Evolutionary conservation across 2,888 invertebrate genomes (phyloP), one percentile per base, ranked within the genome.

Genomic region (Calameuta filiformis): DNA sequence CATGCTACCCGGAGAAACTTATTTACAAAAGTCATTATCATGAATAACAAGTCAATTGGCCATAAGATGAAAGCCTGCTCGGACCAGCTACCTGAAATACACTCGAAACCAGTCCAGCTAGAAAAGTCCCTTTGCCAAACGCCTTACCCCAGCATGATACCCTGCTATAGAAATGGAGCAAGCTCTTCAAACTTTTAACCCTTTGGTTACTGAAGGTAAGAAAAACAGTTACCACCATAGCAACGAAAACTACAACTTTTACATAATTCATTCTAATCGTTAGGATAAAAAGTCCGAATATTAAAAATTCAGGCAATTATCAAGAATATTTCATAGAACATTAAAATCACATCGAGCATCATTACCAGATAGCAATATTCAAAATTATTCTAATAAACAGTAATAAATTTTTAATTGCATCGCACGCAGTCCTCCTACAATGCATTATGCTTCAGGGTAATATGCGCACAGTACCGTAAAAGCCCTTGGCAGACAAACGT

Each of bases 81-180:
- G 68, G 35, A 68, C 23, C 69, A 71, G 37, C 35, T 69, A 73
- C n/a, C 68, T 69, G 35, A 11, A 30, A 15, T 35, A 74, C 35
- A 69, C 30, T 69, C 15, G 68, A 68, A 74, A 76, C 31, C 71
- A 33, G 15, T 23, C 31, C 15, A 12, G 71, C 31, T 34, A 71
- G 31, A 71, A 71, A 31, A 71, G 4, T 34, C 71, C 33, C 71
- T 33, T 71, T 12, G 34, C 33, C 71, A 23, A 71, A 71, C 37
- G 31, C 12, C 74, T 34, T 35, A 23, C 23, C 35, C 31, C 37
- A 75, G 77, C 77, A 83, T 88, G 83, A 73, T 87, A 35, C 79
- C 87, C 88, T 87, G 87, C 82, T 88, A 84, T 35, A 77, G 79
- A 88, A 88, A 73, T 87, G 77, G 88, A 86, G 83, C 86, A 87